Evolutionary conservation across 2,113 vertebrate genomes (phyloP).

Genomic region (Panthera leo): DNA sequence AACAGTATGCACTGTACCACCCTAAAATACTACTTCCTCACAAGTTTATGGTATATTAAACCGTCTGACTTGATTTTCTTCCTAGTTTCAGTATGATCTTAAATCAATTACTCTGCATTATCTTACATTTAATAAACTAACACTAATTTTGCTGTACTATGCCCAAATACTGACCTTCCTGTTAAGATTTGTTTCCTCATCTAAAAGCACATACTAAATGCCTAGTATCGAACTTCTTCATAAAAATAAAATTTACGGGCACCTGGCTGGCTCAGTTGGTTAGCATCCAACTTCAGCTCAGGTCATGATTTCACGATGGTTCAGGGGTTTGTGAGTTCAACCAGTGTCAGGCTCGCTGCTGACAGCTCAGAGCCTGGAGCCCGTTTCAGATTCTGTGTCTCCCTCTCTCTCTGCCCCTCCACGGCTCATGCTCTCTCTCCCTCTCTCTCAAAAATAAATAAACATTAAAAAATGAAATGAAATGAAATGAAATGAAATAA

Average conservation of each 20-base stretch:
- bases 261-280: too few relatives aligned
- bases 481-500: neutral
- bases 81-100: constrained; percentile 19
- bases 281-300: too few relatives aligned
- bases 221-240: neutral
- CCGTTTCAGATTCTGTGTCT: too few relatives aligned
- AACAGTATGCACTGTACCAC: neutral
- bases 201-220: neutral
- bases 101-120: constrained; percentile 38
- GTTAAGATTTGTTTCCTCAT: neutral
- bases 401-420: too few relatives aligned
- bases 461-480: too few relatives aligned
- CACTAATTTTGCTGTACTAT: constrained; percentile 24
- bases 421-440: too few relatives aligned
- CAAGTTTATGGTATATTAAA: neutral
- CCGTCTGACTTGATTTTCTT: neutral
- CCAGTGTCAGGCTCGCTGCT: too few relatives aligned
- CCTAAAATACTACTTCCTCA: constrained; percentile 5
- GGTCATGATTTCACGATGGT: too few relatives aligned
- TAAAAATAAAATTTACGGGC: neutral
- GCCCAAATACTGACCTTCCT: neutral
- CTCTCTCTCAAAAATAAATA: too few relatives aligned
- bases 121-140: constrained; percentile 20
- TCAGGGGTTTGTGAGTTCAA: too few relatives aligned
- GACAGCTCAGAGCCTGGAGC: too few relatives aligned